Conservation (phyloP, 2,888 invertebrate species). For the Tuta absoluta region DNA sequence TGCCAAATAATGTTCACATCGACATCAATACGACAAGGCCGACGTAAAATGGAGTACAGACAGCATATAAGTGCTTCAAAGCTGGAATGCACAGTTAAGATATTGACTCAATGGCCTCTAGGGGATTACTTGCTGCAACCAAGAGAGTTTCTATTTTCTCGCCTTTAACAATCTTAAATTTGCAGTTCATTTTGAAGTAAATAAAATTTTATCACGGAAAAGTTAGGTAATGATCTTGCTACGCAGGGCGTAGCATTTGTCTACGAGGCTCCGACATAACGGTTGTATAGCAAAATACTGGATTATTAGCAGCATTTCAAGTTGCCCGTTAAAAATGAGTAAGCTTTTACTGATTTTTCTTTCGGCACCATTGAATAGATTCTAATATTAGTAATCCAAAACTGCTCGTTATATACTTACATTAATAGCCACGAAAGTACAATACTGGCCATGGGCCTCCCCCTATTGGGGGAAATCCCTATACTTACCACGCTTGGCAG, state of each 20-base stretch:
- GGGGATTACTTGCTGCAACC: slow-evolving; percentile 1
- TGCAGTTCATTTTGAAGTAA: not conserved
- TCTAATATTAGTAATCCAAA: too few species aligned
- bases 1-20: not conserved
- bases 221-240: not conserved
- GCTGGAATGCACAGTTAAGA: not conserved
- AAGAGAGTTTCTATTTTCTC: not conserved
- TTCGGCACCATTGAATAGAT: too few species aligned
- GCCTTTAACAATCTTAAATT: not conserved
- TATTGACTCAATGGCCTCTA: not conserved
- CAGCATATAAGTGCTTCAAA: not conserved
- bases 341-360: too few species aligned
- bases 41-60: not conserved
- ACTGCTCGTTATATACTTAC: too few species aligned
- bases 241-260: not conserved
- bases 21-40: not conserved
- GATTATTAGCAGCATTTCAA: too few species aligned
- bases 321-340: too few species aligned
- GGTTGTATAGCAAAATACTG: too few species aligned
- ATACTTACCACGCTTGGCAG: too few species aligned
- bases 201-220: too few species aligned
- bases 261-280: not conserved
- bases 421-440: too few species aligned
- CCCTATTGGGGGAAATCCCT: too few species aligned
- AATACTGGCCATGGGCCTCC: too few species aligned